These are phyloP conservation scores for Pteropus alecto DNA, from an alignment of 2,113 vertebrate genomes.

Conservation along the genomic window DNA sequence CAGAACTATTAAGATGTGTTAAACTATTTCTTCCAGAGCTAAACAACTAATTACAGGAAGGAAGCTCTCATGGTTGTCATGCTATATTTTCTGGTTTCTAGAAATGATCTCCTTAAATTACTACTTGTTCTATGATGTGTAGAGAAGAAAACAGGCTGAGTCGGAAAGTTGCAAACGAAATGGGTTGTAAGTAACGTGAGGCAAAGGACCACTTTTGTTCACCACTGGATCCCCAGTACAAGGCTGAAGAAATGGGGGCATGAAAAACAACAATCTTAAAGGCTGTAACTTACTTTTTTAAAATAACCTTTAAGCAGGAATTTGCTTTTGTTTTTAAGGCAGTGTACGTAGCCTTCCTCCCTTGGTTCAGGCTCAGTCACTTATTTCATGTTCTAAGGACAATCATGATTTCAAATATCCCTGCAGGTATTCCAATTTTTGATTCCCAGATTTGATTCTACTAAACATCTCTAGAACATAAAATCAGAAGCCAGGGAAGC, in stretches of 20 bases:
- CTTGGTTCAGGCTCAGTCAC: neutral
- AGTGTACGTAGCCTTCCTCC: neutral
- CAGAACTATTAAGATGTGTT: conserved; percentile 10
- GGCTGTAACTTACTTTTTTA: neutral
- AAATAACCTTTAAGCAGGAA: neutral
- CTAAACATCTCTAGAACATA: neutral
- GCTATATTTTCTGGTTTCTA: conserved; percentile 25
- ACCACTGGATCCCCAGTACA: neutral
- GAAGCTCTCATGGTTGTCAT: neutral
- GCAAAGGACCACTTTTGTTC: neutral
- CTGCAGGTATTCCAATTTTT: neutral
- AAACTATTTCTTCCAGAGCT: neutral
- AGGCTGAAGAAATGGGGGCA: neutral
- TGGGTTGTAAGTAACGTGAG: neutral
- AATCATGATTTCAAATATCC: neutral
- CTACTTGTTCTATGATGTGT: neutral
- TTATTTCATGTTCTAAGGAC: neutral
- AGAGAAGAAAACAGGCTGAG: neutral
- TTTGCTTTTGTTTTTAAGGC: neutral
- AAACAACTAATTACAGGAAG: neutral
- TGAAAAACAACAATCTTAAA: neutral
- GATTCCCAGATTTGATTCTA: neutral
- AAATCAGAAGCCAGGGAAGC: neutral
- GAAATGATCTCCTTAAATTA: conserved; percentile 47
- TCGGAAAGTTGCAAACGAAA: neutral